Conservation (phyloP, 1,140 invertebrate genomes). For the Atta cephalotes region DNA sequence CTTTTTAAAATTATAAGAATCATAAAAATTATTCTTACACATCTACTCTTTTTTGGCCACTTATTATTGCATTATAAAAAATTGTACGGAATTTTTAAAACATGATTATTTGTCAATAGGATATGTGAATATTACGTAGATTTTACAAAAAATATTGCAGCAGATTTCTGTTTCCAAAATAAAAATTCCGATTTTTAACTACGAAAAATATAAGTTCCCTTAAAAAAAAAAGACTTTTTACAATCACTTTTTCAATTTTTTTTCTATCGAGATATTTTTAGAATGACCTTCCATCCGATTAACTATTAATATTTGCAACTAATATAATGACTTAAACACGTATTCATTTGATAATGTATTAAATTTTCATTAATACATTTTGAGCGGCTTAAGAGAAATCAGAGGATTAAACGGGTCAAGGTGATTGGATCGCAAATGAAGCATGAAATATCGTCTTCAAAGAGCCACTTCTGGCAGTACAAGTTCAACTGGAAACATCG, state of each 20-base stretch:
- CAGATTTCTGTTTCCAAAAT: neutral
- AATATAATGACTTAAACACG: neutral
- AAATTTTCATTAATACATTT: constrained; percentile 22
- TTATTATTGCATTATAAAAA: neutral
- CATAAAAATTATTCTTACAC: neutral
- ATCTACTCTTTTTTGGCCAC: neutral
- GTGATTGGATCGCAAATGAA: constrained; percentile 38
- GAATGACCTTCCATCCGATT: neutral
- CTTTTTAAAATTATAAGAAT: neutral
- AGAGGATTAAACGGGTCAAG: constrained; percentile 39
- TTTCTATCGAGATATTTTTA: neutral
- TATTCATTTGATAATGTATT: neutral
- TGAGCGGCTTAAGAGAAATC: constrained; percentile 20
- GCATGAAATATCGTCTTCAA: constrained; percentile 52
- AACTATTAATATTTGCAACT: neutral
- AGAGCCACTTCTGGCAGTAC: constrained; percentile 25
- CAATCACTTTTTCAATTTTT: neutral
- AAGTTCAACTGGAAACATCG: constrained; percentile 30
- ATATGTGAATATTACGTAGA: neutral
- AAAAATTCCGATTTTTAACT: neutral
- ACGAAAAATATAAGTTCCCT: neutral
- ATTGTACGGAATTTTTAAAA: neutral
- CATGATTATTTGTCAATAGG: neutral
- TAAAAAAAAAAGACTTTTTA: neutral
- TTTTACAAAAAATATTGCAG: neutral